A percentile compares a stretch with the other conserved stretches of the same genome.
These are phyloP conservation scores for Drosophila setifemur DNA, from an alignment of 1,140 invertebrate genomes.

Conservation along the genomic window DNA sequence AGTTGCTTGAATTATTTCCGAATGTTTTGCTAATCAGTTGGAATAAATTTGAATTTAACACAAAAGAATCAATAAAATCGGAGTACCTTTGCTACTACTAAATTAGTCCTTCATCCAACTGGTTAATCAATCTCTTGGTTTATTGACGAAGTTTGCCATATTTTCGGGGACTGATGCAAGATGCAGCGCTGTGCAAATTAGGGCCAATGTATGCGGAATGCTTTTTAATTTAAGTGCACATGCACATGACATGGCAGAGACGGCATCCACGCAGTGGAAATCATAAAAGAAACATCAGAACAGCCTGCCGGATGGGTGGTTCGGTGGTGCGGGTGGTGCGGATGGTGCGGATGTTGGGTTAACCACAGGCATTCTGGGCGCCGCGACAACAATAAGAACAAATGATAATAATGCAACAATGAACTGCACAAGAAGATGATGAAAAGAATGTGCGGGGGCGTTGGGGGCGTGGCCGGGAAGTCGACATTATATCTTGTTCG, in stretches of 20 bases:
- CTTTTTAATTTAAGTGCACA: slow-evolving; percentile 59
- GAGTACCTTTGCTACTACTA: too few relatives aligned
- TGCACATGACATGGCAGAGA: slow-evolving; percentile 40
- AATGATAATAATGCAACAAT: slow-evolving; percentile 66
- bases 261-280: slow-evolving; percentile 26
- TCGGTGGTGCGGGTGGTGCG: not conserved
- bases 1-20: too few relatives aligned
- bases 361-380: slow-evolving; percentile 49
- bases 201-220: slow-evolving; percentile 39
- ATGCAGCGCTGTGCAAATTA: slow-evolving; percentile 19
- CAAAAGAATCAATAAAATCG: too few relatives aligned
- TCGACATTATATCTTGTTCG: slow-evolving; percentile 64
- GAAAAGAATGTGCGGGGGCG: slow-evolving; percentile 44
- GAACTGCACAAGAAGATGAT: slow-evolving; percentile 48
- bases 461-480: slow-evolving; percentile 25
- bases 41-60: too few relatives aligned
- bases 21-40: too few relatives aligned
- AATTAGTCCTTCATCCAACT: not conserved
- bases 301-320: not conserved
- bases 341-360: slow-evolving; percentile 17
- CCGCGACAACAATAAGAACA: slow-evolving; percentile 45
- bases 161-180: slow-evolving; percentile 11
- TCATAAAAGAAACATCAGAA: slow-evolving; percentile 50
- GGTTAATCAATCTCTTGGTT: slow-evolving; percentile 6
- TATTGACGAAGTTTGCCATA: slow-evolving; percentile 3